These are phyloP conservation scores for Myanophis thanlyinensis DNA, from an alignment of 2,113 vertebrate species.

Conservation along the genomic window DNA sequence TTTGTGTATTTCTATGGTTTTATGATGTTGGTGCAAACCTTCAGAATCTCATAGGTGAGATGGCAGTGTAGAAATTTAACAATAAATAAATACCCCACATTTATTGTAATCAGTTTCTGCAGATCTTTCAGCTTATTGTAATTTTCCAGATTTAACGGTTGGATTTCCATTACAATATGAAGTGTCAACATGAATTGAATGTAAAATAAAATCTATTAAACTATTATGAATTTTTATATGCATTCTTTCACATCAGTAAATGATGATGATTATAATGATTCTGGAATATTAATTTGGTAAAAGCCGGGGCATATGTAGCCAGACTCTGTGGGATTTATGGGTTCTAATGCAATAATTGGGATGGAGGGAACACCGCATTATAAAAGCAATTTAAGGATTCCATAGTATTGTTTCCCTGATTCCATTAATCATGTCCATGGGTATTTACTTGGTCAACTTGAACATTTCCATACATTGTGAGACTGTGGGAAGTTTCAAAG, in stretches of 20 bases:
- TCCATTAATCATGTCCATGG: not conserved
- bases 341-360: not conserved
- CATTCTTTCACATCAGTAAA: not conserved
- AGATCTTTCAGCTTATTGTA: not conserved
- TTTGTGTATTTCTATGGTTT: not conserved
- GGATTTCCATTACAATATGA: not conserved
- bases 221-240: not conserved
- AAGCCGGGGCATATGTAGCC: not conserved
- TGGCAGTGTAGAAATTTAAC: not conserved
- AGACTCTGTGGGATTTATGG: not conserved
- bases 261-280: not conserved
- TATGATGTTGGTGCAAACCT: not conserved
- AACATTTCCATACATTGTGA: not conserved
- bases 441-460: not conserved
- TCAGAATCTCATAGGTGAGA: not conserved
- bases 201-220: not conserved
- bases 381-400: not conserved
- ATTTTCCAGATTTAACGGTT: not conserved
- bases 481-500: not conserved
- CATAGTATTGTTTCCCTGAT: not conserved
- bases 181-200: not conserved
- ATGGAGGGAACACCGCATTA: not conserved
- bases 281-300: not conserved
- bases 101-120: not conserved
- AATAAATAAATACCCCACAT: not conserved